Base-by-base conservation (phyloP, 2,888 invertebrate genomes). In the Cantharis rufa region DNA sequence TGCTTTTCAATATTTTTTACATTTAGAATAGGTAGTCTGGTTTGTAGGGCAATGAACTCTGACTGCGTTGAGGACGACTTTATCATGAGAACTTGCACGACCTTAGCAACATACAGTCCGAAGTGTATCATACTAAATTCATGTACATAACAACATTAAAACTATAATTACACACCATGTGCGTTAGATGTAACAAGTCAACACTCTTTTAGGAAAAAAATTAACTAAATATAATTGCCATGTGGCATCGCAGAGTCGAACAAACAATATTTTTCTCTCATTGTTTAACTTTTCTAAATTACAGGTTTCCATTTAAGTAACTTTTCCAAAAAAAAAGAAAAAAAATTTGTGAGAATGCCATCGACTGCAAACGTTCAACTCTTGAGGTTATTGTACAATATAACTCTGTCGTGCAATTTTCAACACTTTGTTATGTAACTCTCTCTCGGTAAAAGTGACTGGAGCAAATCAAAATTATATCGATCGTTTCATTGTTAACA, bases 51-150 rank as follows among this genome's bases (percentile, higher is more conserved):
- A 72, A 72, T 66, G 72, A 72, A 72, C 72, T 66, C 32, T 48
- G 21, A 32, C 15, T 66, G 13, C 64, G 66, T 32, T 64, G 63
- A 64, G 48, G 72, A 68, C 72, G 71, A 7, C 64, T 71, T 71
- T 63, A 66, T 66, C 64, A 71, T 71, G 71, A 71, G 71, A 71
- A 71, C 71, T 71, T 71, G 72, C 72, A 72, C 48, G 66, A 72
- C 70, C 69, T 32, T 68, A 61, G 69, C 74, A 72, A 63, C 69
- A 66, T 66, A 24, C n/a, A 66, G 21, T 24, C 16, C 24, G 18
- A 66, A 66, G 64, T 66, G 64, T 66, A 66, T 66, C 21, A 66
- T 4, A 63, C 16, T 63, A 16, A 63, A 21, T 16, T 18, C 24
- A 66, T 66, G 48, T 66, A 66, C 64, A 21, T 21, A 66, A 66